Conservation (phyloP, 2,797 vertebrate species). For the Gadopsis marmoratus region DNA sequence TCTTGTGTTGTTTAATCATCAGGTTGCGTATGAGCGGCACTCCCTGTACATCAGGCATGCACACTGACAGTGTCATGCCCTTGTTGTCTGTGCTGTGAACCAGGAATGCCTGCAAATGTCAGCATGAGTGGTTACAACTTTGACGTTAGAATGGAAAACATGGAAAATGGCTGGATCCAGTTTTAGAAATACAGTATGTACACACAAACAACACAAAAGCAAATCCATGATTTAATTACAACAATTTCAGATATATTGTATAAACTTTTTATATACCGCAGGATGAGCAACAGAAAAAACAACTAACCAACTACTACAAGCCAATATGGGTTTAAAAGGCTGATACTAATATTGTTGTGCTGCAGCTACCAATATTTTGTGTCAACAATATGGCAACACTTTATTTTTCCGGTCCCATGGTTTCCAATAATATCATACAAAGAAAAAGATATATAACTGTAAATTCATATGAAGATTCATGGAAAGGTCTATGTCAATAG, state of each 20-base stretch:
- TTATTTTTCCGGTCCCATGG: background rate
- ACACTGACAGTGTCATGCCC: constrained; percentile 85
- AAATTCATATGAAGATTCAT: background rate
- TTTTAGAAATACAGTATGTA: background rate
- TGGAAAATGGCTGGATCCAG: background rate
- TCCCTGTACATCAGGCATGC: constrained; percentile 77
- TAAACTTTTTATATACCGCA: background rate
- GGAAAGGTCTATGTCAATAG: background rate
- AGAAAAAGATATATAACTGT: background rate
- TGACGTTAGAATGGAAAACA: constrained; percentile 25
- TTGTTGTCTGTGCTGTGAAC: constrained; percentile 83
- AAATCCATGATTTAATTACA: background rate
- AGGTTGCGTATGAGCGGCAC: constrained; percentile 66
- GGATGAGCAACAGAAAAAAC: background rate
- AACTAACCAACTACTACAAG: background rate
- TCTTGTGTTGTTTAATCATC: constrained; percentile 89
- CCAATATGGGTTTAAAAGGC: background rate
- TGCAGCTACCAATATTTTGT: background rate
- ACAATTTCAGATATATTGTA: background rate
- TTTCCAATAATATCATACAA: background rate
- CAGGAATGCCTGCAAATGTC: constrained; percentile 80
- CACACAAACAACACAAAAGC: background rate
- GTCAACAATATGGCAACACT: background rate
- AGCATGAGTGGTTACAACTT: constrained; percentile 14
- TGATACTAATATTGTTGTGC: background rate